A percentile compares a stretch with the other conserved stretches of the same genome.
phyloP scores from a whole-genome alignment of 2,113 vertebrate species.

The Diglossa brunneiventris region DNA sequence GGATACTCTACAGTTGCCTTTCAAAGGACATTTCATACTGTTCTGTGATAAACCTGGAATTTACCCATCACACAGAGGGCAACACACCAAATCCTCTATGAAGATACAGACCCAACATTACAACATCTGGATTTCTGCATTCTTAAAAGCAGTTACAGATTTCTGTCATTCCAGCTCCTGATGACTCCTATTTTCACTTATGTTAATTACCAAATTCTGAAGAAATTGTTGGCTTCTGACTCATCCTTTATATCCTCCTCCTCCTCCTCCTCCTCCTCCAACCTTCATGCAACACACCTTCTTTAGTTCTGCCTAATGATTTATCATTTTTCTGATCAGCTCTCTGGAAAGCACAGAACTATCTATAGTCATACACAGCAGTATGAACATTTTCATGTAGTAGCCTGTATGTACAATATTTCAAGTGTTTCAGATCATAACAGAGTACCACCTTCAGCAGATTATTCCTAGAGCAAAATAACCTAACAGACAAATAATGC shows the following conservation, averaged over 20 bases:
- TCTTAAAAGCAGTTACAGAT: background rate
- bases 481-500: background rate
- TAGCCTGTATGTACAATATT: background rate
- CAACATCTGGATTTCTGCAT: background rate
- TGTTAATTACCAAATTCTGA: slow-evolving; percentile 11
- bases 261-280: background rate
- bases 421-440: background rate
- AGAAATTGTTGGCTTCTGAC: slow-evolving; percentile 38
- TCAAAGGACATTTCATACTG: background rate
- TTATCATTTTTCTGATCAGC: background rate
- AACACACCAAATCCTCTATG: background rate
- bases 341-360: background rate
- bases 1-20: background rate
- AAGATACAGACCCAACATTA: background rate
- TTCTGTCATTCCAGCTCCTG: background rate
- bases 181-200: slow-evolving; percentile 7
- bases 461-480: background rate
- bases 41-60: background rate
- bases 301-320: background rate
- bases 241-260: background rate
- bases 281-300: background rate
- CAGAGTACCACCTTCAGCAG: background rate
- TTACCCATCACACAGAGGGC: background rate
- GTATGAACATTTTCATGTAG: background rate
- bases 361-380: background rate